Evolutionary conservation across 2,888 invertebrate genomes (phyloP).

Genomic region (Diarsia rubi): DNA sequence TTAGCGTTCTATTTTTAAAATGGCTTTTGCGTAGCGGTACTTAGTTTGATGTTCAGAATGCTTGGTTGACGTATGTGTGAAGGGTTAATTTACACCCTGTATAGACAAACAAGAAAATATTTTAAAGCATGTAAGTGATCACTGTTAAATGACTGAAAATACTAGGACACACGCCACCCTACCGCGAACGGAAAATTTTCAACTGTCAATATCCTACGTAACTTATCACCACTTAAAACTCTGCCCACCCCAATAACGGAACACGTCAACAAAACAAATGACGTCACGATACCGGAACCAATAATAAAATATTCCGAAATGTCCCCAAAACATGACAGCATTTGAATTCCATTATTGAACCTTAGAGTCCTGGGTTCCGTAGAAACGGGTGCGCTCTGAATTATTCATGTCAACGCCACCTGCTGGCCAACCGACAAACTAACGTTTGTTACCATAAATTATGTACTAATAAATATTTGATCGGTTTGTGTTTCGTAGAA

Average conservation of each 20-base stretch:
- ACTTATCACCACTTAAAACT: constrained; percentile 22
- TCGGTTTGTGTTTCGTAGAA: constrained; percentile 34
- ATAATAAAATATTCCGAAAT: constrained; percentile 66
- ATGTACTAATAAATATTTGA: constrained; percentile 70
- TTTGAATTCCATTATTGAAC: constrained; percentile 71
- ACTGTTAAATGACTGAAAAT: neutral
- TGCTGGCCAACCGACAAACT: constrained; percentile 81
- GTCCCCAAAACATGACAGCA: constrained; percentile 70
- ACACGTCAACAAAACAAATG: constrained; percentile 53
- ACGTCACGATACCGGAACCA: constrained; percentile 60
- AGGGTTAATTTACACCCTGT: too few species aligned
- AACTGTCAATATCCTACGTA: neutral
- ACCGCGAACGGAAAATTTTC: neutral
- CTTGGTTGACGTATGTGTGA: too few species aligned
- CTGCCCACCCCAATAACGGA: constrained; percentile 24
- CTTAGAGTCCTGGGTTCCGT: constrained; percentile 68
- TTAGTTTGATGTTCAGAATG: neutral
- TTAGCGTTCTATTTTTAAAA: neutral
- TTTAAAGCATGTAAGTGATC: neutral
- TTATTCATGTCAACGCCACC: constrained; percentile 83
- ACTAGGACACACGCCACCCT: too few species aligned
- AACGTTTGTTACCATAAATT: constrained; percentile 75
- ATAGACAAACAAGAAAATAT: neutral
- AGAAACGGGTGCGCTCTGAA: constrained; percentile 72
- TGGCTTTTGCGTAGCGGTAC: neutral